Percentiles rank a stretch among this genome's conserved stretches.
Conservation (phyloP, 2,888 invertebrate species). For the Toxonevra muliebris region DNA sequence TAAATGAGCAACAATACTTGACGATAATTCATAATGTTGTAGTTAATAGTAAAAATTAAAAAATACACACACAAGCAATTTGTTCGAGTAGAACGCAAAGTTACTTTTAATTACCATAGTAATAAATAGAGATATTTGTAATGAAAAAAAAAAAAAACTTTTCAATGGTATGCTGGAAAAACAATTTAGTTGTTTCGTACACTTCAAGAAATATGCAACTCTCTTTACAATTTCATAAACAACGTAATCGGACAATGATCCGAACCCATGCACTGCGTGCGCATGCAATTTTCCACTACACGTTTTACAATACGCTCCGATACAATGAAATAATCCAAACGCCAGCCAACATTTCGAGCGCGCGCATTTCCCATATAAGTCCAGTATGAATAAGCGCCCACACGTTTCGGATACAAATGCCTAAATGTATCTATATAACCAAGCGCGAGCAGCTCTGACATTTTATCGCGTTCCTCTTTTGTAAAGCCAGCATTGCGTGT, state of each 20-base stretch:
- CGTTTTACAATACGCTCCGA: conserved; percentile 81
- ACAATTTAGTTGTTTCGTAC: too few species aligned
- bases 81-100: too few species aligned
- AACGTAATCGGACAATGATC: conserved; percentile 95
- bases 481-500: conserved; percentile 96
- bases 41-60: too few species aligned
- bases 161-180: too few species aligned
- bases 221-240: conserved; percentile 69
- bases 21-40: too few species aligned
- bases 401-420: conserved; percentile 83
- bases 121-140: too few species aligned
- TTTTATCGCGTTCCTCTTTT: conserved; percentile 89
- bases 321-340: conserved; percentile 94
- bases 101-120: too few species aligned
- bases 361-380: conserved; percentile 89
- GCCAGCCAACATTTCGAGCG: conserved; percentile 94
- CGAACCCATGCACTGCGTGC: conserved; percentile 85
- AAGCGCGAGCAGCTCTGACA: conserved; percentile 81
- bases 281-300: conserved; percentile 86
- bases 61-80: too few species aligned
- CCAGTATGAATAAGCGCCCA: conserved; percentile 93
- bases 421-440: conserved; percentile 92
- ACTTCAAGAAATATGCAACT: too few species aligned
- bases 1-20: too few species aligned
- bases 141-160: too few species aligned